Percentiles rank a stretch among this genome's conserved stretches.
Conservation (phyloP, 2,797 vertebrate species). For the Falco concolor region DNA sequence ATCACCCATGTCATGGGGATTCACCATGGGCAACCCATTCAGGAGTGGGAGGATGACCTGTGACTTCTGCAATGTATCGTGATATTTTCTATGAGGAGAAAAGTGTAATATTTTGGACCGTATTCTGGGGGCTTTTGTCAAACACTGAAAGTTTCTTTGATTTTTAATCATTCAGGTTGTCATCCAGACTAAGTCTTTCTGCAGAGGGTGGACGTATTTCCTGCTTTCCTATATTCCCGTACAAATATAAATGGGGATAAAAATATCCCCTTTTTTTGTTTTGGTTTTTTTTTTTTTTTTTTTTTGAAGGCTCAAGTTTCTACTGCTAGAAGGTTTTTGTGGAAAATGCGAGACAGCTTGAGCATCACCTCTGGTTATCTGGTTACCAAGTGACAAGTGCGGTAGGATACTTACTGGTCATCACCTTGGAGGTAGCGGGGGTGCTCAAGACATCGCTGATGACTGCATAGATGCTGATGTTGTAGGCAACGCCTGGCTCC, state of each 20-base stretch:
- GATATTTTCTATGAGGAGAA: background rate
- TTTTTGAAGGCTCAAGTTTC: background rate
- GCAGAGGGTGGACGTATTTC: background rate
- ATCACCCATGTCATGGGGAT: fast-evolving
- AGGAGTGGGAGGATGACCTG: background rate
- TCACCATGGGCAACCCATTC: fast-evolving
- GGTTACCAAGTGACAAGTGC: background rate
- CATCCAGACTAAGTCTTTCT: background rate
- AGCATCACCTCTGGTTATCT: background rate
- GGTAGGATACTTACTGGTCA: constrained; percentile 86
- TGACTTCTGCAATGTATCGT: background rate
- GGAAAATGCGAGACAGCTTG: background rate
- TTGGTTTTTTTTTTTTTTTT: no score
- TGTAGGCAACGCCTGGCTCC: constrained; percentile 91
- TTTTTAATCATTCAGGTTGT: background rate
- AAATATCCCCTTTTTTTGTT: background rate
- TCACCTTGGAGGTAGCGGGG: constrained; percentile 83
- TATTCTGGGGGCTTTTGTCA: background rate
- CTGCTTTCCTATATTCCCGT: background rate
- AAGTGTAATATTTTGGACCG: background rate
- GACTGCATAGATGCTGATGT: constrained; percentile 89
- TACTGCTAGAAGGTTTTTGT: background rate
- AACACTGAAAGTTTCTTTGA: background rate
- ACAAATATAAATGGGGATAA: background rate
- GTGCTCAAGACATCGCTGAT: constrained; percentile 86